A percentile compares a stretch with the other conserved stretches of the same genome.
Conservation (phyloP, 2,888 invertebrate species). For the Trichopria drosophilae region DNA sequence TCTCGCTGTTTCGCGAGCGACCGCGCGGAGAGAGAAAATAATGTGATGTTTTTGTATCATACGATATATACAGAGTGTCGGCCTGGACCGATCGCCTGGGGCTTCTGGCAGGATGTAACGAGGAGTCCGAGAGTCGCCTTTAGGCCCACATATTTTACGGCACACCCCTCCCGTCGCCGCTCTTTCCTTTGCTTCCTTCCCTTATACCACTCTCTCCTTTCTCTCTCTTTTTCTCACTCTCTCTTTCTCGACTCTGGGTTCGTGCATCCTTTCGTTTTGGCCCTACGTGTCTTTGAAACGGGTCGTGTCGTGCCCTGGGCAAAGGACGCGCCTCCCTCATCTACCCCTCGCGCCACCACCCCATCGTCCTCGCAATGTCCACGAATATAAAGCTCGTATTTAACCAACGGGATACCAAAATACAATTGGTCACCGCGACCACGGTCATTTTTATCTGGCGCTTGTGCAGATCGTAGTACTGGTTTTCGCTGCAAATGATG, state of each 20-base stretch:
- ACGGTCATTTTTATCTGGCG: too few species aligned
- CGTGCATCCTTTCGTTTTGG: slow-evolving; percentile 31
- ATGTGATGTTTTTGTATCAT: slow-evolving; percentile 57
- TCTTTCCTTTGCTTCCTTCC: neutral
- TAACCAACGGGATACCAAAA: too few species aligned
- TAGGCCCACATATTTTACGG: slow-evolving; percentile 57
- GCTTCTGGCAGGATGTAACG: slow-evolving; percentile 53
- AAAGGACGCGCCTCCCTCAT: slow-evolving; percentile 33
- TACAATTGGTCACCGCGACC: too few species aligned
- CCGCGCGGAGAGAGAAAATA: slow-evolving; percentile 47
- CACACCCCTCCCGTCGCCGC: slow-evolving; percentile 41
- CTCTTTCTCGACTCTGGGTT: slow-evolving; percentile 26
- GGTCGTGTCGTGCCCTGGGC: slow-evolving; percentile 52
- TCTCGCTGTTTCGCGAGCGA: slow-evolving; percentile 29
- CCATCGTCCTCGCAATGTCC: slow-evolving; percentile 22
- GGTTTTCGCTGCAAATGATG: too few species aligned
- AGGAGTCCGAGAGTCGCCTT: slow-evolving; percentile 53
- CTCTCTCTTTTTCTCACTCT: slow-evolving; percentile 14
- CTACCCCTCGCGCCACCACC: slow-evolving; percentile 7
- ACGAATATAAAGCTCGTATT: too few species aligned
- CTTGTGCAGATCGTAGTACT: too few species aligned
- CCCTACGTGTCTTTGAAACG: slow-evolving; percentile 54
- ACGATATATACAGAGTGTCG: slow-evolving; percentile 50
- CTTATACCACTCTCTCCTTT: slow-evolving; percentile 8
- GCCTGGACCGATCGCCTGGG: slow-evolving; percentile 43